Percentiles rank a stretch among this genome's conserved stretches.
These are phyloP conservation scores for Coelinius sp. DNA, from an alignment of 2,888 invertebrate species.

Conservation along the genomic window DNA sequence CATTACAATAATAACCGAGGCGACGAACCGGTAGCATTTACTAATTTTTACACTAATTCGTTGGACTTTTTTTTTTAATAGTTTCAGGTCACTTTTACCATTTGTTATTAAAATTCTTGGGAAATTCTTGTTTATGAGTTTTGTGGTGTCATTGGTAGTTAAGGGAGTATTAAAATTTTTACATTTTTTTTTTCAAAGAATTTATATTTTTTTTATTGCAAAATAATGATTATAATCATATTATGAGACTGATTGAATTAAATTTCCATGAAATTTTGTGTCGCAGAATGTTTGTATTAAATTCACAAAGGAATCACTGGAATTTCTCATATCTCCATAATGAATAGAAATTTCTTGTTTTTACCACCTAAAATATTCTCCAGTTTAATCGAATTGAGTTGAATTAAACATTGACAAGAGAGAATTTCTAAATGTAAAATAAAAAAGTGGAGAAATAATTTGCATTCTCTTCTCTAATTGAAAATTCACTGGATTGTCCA, in stretches of 20 bases:
- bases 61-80: background rate
- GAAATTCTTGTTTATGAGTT: background rate
- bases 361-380: background rate
- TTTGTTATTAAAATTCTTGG: background rate
- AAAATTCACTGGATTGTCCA: background rate
- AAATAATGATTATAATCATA: too few relatives aligned
- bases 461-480: background rate
- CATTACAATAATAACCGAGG: constrained; percentile 38
- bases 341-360: background rate
- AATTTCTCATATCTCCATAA: constrained; percentile 16
- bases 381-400: background rate
- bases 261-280: background rate
- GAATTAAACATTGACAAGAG: background rate
- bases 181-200: background rate
- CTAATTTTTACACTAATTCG: background rate
- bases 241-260: too few relatives aligned
- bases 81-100: background rate
- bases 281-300: background rate
- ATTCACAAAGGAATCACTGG: background rate
- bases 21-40: background rate
- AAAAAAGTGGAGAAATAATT: background rate
- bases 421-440: background rate
- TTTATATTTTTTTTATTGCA: too few relatives aligned
- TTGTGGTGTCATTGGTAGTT: background rate
- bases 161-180: background rate